These are phyloP conservation scores for Dendroctonus valens DNA, from an alignment of 1,140 invertebrate genomes.

Conservation along the genomic window DNA sequence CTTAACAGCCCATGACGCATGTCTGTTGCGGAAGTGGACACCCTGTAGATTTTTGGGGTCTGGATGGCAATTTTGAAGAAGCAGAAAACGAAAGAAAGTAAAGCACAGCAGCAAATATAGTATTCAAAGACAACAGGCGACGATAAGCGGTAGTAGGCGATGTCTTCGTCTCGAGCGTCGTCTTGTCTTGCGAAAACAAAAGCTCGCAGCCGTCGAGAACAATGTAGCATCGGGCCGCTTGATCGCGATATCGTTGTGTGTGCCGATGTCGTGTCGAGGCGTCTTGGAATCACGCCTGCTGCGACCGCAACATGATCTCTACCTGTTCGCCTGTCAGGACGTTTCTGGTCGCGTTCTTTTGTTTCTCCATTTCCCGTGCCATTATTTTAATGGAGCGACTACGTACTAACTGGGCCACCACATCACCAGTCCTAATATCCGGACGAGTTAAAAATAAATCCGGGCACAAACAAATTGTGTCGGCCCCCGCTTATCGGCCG, in stretches of 20 bases:
- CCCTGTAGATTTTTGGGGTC: too few relatives aligned
- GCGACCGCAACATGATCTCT: slow-evolving; percentile 13
- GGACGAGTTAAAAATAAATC: slow-evolving; percentile 31
- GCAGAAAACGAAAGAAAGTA: too few relatives aligned
- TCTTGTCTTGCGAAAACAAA: slow-evolving; percentile 8
- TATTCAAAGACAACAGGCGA: too few relatives aligned
- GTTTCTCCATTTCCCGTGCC: not conserved
- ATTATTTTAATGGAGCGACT: too few relatives aligned
- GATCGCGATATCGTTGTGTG: slow-evolving; percentile 16
- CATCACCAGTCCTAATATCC: too few relatives aligned
- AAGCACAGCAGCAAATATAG: too few relatives aligned
- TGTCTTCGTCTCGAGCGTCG: slow-evolving; percentile 3
- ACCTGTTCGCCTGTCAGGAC: slow-evolving; percentile 3
- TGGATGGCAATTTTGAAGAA: too few relatives aligned
- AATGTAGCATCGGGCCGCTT: slow-evolving; percentile 10
- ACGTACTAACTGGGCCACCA: too few relatives aligned
- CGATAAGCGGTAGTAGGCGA: not conserved
- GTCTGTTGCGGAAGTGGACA: too few relatives aligned
- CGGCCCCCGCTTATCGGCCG: slow-evolving; percentile 28
- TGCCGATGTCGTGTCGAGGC: slow-evolving; percentile 14
- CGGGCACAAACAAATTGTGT: slow-evolving; percentile 33
- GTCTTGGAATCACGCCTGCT: slow-evolving; percentile 13
- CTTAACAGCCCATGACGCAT: too few relatives aligned
- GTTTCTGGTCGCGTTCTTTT: not conserved
- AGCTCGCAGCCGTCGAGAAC: slow-evolving; percentile 5